These are phyloP conservation scores for Meiosimyza platycephala DNA, from an alignment of 2,888 invertebrate genomes.

Conservation along the genomic window DNA sequence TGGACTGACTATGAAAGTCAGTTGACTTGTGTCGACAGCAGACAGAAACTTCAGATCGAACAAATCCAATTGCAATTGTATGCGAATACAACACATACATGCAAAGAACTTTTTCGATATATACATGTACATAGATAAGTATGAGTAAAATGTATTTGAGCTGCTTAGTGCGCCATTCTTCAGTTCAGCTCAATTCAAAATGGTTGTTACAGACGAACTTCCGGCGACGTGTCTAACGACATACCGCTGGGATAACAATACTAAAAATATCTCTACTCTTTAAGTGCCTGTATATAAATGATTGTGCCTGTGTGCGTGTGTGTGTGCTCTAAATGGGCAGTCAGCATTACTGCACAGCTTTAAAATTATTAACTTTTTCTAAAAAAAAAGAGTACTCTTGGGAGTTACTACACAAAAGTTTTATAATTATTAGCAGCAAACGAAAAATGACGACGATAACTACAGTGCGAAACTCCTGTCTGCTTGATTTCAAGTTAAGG, in stretches of 20 bases:
- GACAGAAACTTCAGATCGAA: no score
- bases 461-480: not conserved
- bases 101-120: no score
- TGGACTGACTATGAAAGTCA: no score
- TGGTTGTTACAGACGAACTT: conserved; percentile 10
- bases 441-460: conserved; percentile 41
- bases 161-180: not conserved
- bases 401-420: conserved; percentile 34
- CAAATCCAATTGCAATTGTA: no score
- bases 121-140: no score
- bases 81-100: no score
- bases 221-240: conserved; percentile 18
- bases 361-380: conserved; percentile 17
- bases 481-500: not conserved
- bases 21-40: no score
- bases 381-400: conserved; percentile 1
- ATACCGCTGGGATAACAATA: conserved; percentile 11
- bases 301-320: not conserved
- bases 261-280: not conserved
- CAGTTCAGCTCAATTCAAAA: not conserved
- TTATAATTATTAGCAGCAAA: conserved; percentile 43
- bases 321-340: no score
- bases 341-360: no score
- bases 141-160: not conserved
- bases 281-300: not conserved